These are phyloP conservation scores for Graphium colonna DNA, from an alignment of 2,888 invertebrate genomes.

Conservation along the genomic window DNA sequence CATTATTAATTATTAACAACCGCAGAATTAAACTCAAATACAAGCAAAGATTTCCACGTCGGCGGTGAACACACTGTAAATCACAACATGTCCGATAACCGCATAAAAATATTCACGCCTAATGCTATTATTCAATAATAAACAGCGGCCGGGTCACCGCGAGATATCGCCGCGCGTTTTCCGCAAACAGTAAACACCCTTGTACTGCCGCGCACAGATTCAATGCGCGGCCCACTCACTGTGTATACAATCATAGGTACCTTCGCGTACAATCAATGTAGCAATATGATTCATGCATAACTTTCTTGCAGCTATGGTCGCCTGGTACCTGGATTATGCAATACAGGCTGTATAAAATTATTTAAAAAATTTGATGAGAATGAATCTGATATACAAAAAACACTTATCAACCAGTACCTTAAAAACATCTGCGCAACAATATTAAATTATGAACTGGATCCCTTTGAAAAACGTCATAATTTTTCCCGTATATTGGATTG, in stretches of 20 bases:
- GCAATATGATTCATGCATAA: too few species aligned
- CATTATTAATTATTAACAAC: too few species aligned
- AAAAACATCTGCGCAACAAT: too few species aligned
- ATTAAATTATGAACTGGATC: too few species aligned
- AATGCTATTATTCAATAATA: conserved; percentile 15
- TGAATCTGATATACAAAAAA: too few species aligned
- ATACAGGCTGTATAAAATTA: neutral
- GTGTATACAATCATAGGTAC: too few species aligned
- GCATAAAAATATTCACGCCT: conserved; percentile 4
- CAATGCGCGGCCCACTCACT: neutral
- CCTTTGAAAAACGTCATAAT: too few species aligned
- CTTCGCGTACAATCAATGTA: too few species aligned
- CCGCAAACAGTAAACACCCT: conserved; percentile 17
- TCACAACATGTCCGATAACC: neutral
- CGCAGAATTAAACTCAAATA: too few species aligned
- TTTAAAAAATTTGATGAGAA: too few species aligned
- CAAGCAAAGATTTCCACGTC: neutral
- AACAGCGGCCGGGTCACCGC: conserved; percentile 15
- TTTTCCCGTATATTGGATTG: too few species aligned
- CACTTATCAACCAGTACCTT: too few species aligned
- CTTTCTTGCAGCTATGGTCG: neutral
- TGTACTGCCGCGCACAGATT: neutral
- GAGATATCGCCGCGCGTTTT: conserved; percentile 20
- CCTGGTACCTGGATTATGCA: neutral
- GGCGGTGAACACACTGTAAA: neutral